phyloP scores from a whole-genome alignment of 2,113 vertebrate species.

The Varanus salvator region DNA sequence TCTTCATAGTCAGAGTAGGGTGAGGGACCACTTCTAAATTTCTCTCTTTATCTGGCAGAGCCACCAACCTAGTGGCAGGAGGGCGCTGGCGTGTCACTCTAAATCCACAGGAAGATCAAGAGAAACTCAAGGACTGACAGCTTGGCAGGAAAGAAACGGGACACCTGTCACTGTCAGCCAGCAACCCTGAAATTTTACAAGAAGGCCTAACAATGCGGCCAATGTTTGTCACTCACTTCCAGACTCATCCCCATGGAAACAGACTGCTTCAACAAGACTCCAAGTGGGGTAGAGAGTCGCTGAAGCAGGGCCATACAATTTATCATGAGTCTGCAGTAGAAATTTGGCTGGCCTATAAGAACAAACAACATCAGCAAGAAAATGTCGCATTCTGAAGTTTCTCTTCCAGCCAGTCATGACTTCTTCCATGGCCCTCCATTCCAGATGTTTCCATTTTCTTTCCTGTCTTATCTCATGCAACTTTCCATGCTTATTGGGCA shows the following conservation, averaged over 20 bases:
- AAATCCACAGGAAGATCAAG: constrained; percentile 11
- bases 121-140: neutral
- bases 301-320: neutral
- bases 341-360: neutral
- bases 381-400: neutral
- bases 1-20: neutral
- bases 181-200: neutral
- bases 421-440: neutral
- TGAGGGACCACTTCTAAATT: neutral
- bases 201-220: neutral
- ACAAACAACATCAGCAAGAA: neutral
- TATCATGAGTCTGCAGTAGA: neutral
- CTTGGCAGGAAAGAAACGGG: fast-evolving
- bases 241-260: fast-evolving
- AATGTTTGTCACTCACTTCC: neutral
- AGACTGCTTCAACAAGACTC: neutral
- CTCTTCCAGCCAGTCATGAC: neutral
- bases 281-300: fast-evolving
- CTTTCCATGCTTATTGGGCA: neutral
- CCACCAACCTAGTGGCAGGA: neutral
- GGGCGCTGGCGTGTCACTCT: neutral
- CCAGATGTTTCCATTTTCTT: neutral
- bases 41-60: neutral
- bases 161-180: fast-evolving
- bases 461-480: neutral